Evolutionary conservation across 2,888 invertebrate genomes (phyloP).

Genomic region (Nesidiocoris tenuis): DNA sequence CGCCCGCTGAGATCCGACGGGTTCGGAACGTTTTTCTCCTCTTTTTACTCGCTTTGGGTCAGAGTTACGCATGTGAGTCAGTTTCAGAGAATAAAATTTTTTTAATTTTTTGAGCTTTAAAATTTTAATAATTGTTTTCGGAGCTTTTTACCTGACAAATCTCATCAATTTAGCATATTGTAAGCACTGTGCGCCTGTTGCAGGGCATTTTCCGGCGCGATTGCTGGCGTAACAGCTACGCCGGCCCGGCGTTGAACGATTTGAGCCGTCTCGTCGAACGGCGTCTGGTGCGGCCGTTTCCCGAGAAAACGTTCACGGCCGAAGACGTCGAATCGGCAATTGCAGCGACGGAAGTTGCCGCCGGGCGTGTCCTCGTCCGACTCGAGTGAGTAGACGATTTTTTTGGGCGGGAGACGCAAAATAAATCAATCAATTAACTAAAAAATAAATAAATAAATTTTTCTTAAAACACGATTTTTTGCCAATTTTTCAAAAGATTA

Average conservation of each 20-base stretch:
- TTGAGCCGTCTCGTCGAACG: constrained; percentile 25
- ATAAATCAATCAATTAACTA: background rate
- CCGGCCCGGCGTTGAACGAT: constrained; percentile 1
- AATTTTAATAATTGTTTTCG: no score
- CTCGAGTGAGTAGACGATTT: constrained; percentile 7
- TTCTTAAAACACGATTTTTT: no score
- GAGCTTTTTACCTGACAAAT: no score
- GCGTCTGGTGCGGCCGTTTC: constrained; percentile 22
- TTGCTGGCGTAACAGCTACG: constrained; percentile 23
- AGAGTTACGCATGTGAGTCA: constrained; percentile 49
- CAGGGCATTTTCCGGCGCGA: constrained; percentile 23
- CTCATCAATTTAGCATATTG: no score
- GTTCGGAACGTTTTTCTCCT: constrained; percentile 57
- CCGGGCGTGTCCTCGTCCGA: constrained; percentile 20
- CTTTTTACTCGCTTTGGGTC: constrained; percentile 57
- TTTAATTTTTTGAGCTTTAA: background rate
- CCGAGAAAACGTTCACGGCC: constrained; percentile 16
- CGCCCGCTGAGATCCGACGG: constrained; percentile 55
- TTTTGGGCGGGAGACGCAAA: background rate
- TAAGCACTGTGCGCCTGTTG: background rate
- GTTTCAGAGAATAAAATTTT: background rate
- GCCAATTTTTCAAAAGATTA: no score
- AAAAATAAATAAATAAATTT: no score
- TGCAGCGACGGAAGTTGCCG: constrained; percentile 18
- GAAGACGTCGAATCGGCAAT: constrained; percentile 35